Evolutionary conservation across 2,888 invertebrate species (phyloP).

Genomic region (Colostygia pectinataria): DNA sequence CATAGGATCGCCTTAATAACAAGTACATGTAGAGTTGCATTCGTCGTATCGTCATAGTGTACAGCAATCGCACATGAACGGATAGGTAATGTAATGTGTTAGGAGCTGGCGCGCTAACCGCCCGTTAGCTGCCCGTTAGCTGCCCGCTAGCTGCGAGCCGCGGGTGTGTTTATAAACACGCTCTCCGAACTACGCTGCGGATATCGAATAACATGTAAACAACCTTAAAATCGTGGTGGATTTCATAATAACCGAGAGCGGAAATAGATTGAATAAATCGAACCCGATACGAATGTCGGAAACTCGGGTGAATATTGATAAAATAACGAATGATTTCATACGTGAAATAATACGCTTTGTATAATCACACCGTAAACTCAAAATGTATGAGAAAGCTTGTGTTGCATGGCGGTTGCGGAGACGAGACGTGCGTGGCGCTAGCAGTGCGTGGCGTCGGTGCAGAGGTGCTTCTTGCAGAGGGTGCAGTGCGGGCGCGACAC

Average conservation of each 20-base stretch:
- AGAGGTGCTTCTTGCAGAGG: slow-evolving; percentile 71
- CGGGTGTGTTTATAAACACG: slow-evolving; percentile 31
- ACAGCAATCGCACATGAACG: too few species aligned
- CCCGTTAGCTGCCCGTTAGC: neutral
- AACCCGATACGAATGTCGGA: neutral
- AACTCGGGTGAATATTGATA: neutral
- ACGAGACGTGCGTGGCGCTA: slow-evolving; percentile 34
- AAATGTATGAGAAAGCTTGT: too few species aligned
- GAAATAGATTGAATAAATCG: neutral
- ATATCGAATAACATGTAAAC: slow-evolving; percentile 25
- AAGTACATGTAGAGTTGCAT: slow-evolving; percentile 8
- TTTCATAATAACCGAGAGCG: slow-evolving; percentile 18
- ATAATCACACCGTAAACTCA: too few species aligned
- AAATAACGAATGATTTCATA: too few species aligned
- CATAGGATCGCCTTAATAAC: too few species aligned
- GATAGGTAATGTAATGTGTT: too few species aligned
- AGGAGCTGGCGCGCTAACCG: neutral
- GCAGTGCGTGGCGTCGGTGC: slow-evolving; percentile 67
- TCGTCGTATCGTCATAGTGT: neutral
- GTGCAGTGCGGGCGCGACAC: slow-evolving; percentile 71
- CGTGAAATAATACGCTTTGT: too few species aligned
- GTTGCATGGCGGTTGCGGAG: too few species aligned
- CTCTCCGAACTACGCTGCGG: slow-evolving; percentile 11
- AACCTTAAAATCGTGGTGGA: slow-evolving; percentile 17
- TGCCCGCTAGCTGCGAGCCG: neutral